These are phyloP conservation scores for Cepphus grylle DNA, from an alignment of 2,113 vertebrate species.

Conservation along the genomic window DNA sequence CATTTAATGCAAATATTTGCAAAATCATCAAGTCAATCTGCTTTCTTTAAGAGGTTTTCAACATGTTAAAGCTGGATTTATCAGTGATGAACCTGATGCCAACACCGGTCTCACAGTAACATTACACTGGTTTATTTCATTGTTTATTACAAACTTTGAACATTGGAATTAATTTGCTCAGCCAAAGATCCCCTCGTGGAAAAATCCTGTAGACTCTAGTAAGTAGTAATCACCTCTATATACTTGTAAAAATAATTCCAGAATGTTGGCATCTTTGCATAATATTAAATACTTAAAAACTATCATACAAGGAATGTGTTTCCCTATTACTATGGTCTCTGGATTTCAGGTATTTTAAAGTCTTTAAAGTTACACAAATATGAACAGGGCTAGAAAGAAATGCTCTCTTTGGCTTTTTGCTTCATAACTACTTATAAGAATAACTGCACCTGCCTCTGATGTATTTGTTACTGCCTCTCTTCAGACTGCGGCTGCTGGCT, in stretches of 20 bases:
- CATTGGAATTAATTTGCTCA: neutral
- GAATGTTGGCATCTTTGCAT: neutral
- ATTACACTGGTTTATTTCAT: neutral
- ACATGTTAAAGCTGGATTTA: neutral
- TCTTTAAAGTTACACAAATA: neutral
- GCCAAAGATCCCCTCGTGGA: neutral
- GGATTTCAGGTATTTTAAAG: neutral
- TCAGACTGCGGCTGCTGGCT: neutral
- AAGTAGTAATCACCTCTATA: neutral
- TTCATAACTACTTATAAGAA: neutral
- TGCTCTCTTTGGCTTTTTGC: neutral
- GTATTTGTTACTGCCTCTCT: neutral
- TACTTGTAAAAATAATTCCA: neutral
- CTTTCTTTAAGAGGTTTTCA: constrained; percentile 15
- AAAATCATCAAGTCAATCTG: constrained; percentile 41
- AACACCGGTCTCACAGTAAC: neutral
- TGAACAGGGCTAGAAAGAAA: neutral
- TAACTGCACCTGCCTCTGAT: neutral
- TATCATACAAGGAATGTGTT: neutral
- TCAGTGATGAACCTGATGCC: neutral
- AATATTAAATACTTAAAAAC: neutral
- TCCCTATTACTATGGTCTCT: neutral
- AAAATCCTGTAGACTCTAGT: neutral
- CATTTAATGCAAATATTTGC: constrained; percentile 45
- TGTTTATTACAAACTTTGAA: neutral